A percentile compares a stretch with the other conserved stretches of the same genome.
These are phyloP conservation scores for Anser cygnoides DNA, from an alignment of 2,113 vertebrate genomes.

Conservation along the genomic window DNA sequence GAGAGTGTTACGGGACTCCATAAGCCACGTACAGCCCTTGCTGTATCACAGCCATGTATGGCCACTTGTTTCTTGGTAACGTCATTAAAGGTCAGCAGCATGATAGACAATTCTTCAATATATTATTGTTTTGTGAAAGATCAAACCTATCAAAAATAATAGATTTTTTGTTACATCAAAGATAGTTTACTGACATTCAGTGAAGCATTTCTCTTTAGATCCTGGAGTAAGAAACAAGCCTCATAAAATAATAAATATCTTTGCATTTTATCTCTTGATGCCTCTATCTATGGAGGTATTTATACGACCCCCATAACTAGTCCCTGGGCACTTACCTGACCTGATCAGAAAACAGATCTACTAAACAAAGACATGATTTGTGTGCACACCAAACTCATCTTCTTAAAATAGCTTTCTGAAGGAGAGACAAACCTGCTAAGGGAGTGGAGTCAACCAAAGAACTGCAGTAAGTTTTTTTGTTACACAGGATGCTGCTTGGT, in stretches of 20 bases:
- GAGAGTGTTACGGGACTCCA: neutral
- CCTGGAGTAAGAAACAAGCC: neutral
- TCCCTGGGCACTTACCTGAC: neutral
- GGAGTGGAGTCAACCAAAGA: neutral
- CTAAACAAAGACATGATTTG: neutral
- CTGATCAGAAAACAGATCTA: neutral
- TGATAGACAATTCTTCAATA: neutral
- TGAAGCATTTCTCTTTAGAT: constrained; percentile 5
- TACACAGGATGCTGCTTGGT: neutral
- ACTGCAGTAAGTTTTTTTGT: neutral
- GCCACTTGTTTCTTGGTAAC: neutral
- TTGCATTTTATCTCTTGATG: constrained; percentile 39
- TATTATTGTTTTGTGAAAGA: neutral
- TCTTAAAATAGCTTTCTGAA: neutral
- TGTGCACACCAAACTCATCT: neutral
- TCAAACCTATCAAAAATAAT: neutral
- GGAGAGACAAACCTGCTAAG: neutral
- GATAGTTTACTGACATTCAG: neutral
- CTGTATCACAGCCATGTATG: constrained; percentile 34
- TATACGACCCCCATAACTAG: constrained; percentile 3
- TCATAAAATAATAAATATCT: constrained; percentile 54
- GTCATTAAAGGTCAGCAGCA: constrained; percentile 18
- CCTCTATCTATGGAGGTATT: constrained; percentile 52
- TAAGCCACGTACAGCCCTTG: neutral
- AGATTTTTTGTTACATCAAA: constrained; percentile 14